Conservation (phyloP, 2,888 invertebrate species). For the Platycnemis pennipes region DNA sequence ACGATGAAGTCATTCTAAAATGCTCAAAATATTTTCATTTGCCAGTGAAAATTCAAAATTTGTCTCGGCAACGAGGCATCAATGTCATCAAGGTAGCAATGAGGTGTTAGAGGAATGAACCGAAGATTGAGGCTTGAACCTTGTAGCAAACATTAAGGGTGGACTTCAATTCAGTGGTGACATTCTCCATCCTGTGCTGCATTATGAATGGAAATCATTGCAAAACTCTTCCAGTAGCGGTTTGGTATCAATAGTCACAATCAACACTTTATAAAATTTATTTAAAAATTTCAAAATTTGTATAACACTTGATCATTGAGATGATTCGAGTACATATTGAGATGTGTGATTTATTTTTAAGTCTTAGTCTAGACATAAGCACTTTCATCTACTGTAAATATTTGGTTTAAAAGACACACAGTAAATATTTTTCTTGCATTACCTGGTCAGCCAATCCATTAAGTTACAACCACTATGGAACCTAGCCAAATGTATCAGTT, state of each 20-base stretch:
- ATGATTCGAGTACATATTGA: slow-evolving; percentile 29
- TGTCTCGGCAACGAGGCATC: too few species aligned
- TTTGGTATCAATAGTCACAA: background rate
- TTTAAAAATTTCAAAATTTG: slow-evolving; percentile 68
- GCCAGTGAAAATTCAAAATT: too few species aligned
- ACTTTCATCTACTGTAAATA: background rate
- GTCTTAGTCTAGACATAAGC: slow-evolving; percentile 2
- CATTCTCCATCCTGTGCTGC: background rate
- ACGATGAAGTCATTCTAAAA: too few species aligned
- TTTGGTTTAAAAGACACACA: background rate
- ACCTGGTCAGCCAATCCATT: background rate
- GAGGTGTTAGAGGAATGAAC: too few species aligned
- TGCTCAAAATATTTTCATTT: too few species aligned
- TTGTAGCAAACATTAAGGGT: too few species aligned
- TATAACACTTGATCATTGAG: slow-evolving; percentile 68
- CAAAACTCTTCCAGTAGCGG: background rate
- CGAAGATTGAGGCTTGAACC: too few species aligned
- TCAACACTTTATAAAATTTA: slow-evolving; percentile 66
- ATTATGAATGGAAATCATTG: background rate
- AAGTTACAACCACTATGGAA: background rate
- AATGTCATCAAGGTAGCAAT: too few species aligned
- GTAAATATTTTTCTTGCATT: slow-evolving; percentile 4
- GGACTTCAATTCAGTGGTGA: too few species aligned
- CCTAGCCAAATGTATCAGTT: background rate
- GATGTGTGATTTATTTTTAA: slow-evolving; percentile 40